Base-by-base conservation (phyloP, 2,888 invertebrate genomes). In the Carabus problematicus region DNA sequence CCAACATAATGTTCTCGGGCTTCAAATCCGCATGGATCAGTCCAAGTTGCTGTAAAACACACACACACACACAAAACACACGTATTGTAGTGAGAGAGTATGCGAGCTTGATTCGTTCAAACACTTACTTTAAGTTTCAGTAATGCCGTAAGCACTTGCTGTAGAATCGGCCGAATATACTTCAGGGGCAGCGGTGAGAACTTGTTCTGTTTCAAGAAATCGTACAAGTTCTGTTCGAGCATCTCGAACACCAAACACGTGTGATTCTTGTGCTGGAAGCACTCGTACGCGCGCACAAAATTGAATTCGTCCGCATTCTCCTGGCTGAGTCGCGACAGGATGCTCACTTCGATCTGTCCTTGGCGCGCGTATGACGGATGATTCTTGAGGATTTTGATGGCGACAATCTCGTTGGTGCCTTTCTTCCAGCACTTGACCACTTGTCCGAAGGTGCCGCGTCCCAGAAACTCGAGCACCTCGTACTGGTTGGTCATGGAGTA, bases 361-460 rank as follows among this genome's bases (percentile, higher is more conserved):
- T 82, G 99, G 79, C 99, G 91, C 75, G 98, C 98, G 86, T 99
- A 99, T 77, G 98, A 98, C 75, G 99, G 99, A 86, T 99, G 99
- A 86, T 99, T 99, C 86, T 99, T 99, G 71, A 99, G 87, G 82
- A 99, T 99, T 87, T 99, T 99, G 83, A 99, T 99, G 81, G 99
- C 99, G 79, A 99, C 98, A 81, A 99, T 98, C 85, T 99, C 98
- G 82, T 97, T 99, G 78, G 99, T 99, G 82, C 98, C 98, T 82
- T 98, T 98, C 85, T 99, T 99, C 98, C 99, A 99, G 85, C 99
- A 99, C 86, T 99, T 99, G 80, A 99, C 99, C 80, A 99, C 99
- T 88, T 95, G 89, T 74, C 98, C 98, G 85, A 99, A 99, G 75
- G 98, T 99, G 78, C 99, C 99, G 76, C 99, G 92, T 76, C 99